Evolutionary conservation across 1,140 invertebrate species (phyloP).

Genomic region (Apis dorsata): DNA sequence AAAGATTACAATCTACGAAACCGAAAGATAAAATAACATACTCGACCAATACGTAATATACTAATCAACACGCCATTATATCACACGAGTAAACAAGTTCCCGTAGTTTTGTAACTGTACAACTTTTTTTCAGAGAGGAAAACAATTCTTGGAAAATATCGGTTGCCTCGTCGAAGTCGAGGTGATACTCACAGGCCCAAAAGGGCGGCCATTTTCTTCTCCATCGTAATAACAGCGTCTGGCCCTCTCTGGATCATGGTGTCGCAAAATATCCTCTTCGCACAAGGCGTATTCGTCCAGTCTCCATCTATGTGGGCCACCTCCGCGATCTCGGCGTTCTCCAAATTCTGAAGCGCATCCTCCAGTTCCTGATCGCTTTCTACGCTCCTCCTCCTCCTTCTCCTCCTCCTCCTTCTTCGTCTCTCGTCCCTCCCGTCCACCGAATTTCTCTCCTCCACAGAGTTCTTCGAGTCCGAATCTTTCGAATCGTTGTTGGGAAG

Average conservation of each 20-base stretch:
- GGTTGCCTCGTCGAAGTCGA: neutral
- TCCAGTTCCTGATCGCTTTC: slow-evolving; percentile 73
- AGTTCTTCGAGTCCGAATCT: slow-evolving; percentile 29
- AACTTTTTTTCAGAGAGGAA: neutral
- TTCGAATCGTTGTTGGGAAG: neutral
- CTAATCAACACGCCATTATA: slow-evolving; percentile 21
- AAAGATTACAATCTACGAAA: neutral
- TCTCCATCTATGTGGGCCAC: slow-evolving; percentile 78
- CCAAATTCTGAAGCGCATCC: slow-evolving; percentile 81
- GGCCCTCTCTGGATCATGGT: slow-evolving; percentile 84
- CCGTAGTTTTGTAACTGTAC: slow-evolving; percentile 21
- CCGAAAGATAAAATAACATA: slow-evolving; percentile 16
- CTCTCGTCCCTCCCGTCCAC: slow-evolving; percentile 53
- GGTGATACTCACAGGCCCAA: slow-evolving; percentile 84
- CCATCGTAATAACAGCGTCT: slow-evolving; percentile 86
- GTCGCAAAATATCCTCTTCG: slow-evolving; percentile 88
- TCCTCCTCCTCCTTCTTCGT: slow-evolving; percentile 75
- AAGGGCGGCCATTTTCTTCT: slow-evolving; percentile 88
- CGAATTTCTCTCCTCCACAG: slow-evolving; percentile 38
- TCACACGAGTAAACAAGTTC: slow-evolving; percentile 12
- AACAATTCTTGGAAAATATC: neutral
- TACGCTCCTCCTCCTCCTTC: slow-evolving; percentile 68
- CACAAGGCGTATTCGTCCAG: slow-evolving; percentile 87
- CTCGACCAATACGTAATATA: slow-evolving; percentile 6
- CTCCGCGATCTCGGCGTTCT: slow-evolving; percentile 75